Percentiles rank a stretch among this genome's conserved stretches.
These are phyloP conservation scores for Mugil cephalus DNA, from an alignment of 2,113 vertebrate genomes.

Conservation along the genomic window DNA sequence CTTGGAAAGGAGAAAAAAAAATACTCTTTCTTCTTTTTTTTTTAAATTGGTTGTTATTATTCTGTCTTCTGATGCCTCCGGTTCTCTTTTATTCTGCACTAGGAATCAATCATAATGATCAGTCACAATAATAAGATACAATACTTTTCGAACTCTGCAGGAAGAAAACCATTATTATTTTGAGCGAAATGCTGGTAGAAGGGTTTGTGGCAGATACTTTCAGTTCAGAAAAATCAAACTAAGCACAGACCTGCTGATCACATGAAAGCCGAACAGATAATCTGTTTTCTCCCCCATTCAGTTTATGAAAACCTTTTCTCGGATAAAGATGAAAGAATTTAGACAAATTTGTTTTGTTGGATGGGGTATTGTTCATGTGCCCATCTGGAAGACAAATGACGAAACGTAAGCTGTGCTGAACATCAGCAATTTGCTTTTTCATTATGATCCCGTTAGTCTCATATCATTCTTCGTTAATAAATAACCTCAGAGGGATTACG, in stretches of 20 bases:
- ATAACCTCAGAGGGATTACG: no score
- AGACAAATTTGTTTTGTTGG: no score
- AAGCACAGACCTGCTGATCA: slow-evolving; percentile 3
- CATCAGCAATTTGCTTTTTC: no score
- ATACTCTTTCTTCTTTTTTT: not conserved
- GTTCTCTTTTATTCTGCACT: slow-evolving; percentile 8
- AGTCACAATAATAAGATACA: slow-evolving; percentile 21
- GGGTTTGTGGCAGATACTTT: slow-evolving; percentile 3
- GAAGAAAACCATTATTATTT: not conserved
- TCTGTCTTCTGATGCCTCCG: slow-evolving; percentile 3
- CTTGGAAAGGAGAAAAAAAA: not conserved
- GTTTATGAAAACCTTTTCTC: not conserved
- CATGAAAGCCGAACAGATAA: slow-evolving; percentile 5
- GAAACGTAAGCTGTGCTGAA: no score
- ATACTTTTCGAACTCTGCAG: not conserved
- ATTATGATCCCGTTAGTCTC: not conserved
- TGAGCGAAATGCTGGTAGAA: slow-evolving; percentile 1
- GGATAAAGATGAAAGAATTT: not conserved
- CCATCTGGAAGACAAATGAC: no score
- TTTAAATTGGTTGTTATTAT: no score
- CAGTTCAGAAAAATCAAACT: slow-evolving; percentile 6
- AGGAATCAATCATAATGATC: slow-evolving; percentile 23
- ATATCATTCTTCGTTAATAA: not conserved
- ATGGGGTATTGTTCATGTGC: no score
- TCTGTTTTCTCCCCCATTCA: not conserved